Percentiles rank a stretch among this genome's conserved stretches.
Evolutionary conservation across 64 coral and sea anemone species (phyloP).

Genomic region (Montipora sp.): DNA sequence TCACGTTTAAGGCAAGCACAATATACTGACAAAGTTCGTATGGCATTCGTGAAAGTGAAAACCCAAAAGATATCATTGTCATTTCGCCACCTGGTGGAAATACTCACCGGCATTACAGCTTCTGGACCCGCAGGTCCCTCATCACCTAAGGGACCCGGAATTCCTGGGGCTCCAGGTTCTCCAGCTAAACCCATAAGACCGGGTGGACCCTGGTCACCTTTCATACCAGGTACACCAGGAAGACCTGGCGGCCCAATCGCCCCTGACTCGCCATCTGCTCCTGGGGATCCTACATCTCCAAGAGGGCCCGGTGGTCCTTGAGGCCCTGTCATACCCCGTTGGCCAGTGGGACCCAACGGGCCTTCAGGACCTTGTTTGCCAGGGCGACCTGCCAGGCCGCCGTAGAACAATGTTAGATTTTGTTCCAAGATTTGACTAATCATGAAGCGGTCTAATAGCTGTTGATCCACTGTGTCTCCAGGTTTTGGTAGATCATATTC

Average conservation of each 20-base stretch:
- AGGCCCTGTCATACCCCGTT: constrained; percentile 63
- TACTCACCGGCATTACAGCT: constrained; percentile 83
- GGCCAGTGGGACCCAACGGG: constrained; percentile 49
- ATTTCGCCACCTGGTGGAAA: background rate
- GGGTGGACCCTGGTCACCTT: constrained; percentile 72
- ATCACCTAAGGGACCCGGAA: constrained; percentile 65
- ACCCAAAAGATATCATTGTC: background rate
- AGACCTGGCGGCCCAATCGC: constrained; percentile 74
- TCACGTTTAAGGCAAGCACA: background rate
- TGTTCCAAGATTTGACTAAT: constrained; percentile 97
- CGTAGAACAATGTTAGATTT: constrained; percentile 95
- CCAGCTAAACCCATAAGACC: constrained; percentile 89
- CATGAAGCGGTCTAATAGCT: constrained; percentile 95
- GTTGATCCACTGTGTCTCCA: constrained; percentile 88
- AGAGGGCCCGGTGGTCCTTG: constrained; percentile 64
- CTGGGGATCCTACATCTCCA: constrained; percentile 86
- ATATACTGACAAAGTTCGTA: background rate
- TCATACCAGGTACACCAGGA: constrained; percentile 74
- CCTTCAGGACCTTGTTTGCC: constrained; percentile 68
- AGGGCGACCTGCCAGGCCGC: constrained; percentile 77
- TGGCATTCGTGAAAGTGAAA: background rate
- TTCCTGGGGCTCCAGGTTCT: constrained; percentile 81
- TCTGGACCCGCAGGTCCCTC: constrained; percentile 82
- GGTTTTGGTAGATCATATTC: constrained; percentile 73
- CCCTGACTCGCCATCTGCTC: constrained; percentile 73